Conservation (phyloP, 2,113 vertebrate species). For the Lanius collurio region DNA sequence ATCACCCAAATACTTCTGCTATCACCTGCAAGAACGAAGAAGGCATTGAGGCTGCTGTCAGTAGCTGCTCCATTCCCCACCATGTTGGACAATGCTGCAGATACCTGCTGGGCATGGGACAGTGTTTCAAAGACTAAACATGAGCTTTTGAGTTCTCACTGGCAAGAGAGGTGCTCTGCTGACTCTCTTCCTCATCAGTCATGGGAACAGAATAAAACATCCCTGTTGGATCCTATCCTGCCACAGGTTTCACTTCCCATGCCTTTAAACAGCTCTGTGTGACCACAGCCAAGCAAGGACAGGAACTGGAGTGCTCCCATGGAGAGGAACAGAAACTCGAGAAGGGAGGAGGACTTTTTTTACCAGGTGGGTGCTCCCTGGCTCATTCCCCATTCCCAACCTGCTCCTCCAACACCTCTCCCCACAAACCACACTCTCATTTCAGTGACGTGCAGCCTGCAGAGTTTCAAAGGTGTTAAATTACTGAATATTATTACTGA, state of each 20-base stretch:
- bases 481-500: background rate
- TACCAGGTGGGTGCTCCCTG: background rate
- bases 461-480: background rate
- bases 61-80: background rate
- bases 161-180: background rate
- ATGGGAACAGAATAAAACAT: background rate
- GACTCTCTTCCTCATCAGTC: background rate
- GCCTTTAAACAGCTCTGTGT: background rate
- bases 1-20: background rate
- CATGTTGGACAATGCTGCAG: background rate
- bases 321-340: background rate
- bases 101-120: background rate
- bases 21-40: background rate
- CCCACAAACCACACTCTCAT: background rate
- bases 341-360: background rate
- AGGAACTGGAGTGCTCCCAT: background rate
- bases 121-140: accelerated
- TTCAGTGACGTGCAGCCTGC: background rate
- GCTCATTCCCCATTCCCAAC: background rate
- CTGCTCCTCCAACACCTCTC: background rate
- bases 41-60: background rate
- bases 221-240: background rate
- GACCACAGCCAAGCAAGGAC: background rate
- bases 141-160: background rate
- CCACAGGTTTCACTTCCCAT: background rate